These are phyloP conservation scores for Gorsachius goisagi DNA, from an alignment of 2,113 vertebrate species.

Conservation along the genomic window DNA sequence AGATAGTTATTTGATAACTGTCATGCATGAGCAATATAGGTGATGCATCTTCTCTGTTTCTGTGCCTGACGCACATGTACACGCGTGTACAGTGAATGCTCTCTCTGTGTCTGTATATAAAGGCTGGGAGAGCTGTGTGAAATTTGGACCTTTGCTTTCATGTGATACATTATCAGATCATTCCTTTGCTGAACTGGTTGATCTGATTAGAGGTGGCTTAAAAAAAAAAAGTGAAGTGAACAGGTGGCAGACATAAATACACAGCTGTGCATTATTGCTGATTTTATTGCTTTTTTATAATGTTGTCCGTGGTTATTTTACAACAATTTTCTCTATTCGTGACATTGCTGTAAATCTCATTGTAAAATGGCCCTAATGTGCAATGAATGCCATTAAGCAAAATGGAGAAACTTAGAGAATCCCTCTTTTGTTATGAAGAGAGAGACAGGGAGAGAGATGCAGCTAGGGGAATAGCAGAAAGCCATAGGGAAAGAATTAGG, in stretches of 20 bases:
- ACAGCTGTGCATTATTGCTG: slow-evolving; percentile 53
- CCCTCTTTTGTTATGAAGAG: not conserved
- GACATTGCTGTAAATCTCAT: slow-evolving; percentile 65
- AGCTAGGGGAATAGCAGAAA: not conserved
- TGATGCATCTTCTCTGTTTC: not conserved
- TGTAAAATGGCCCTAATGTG: slow-evolving; percentile 56
- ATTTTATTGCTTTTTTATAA: slow-evolving; percentile 64
- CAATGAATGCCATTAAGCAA: slow-evolving; percentile 36
- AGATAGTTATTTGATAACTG: not conserved
- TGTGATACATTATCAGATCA: not conserved
- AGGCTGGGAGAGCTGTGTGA: not conserved
- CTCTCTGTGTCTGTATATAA: not conserved
- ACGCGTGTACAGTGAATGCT: fast-evolving
- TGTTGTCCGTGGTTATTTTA: slow-evolving; percentile 56
- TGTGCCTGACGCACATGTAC: not conserved
- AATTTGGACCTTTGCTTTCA: not conserved
- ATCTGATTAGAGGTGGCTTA: slow-evolving; percentile 38
- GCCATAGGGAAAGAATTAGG: not conserved
- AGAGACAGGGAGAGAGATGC: not conserved
- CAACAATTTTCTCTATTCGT: slow-evolving; percentile 50
- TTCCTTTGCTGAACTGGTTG: slow-evolving; percentile 35
- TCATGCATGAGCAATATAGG: fast-evolving
- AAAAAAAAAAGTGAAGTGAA: slow-evolving; percentile 26
- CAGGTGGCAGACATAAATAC: slow-evolving; percentile 67
- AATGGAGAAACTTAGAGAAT: not conserved